Evolutionary conservation across 2,888 invertebrate species (phyloP).

Genomic region (Torymus tubicola): DNA sequence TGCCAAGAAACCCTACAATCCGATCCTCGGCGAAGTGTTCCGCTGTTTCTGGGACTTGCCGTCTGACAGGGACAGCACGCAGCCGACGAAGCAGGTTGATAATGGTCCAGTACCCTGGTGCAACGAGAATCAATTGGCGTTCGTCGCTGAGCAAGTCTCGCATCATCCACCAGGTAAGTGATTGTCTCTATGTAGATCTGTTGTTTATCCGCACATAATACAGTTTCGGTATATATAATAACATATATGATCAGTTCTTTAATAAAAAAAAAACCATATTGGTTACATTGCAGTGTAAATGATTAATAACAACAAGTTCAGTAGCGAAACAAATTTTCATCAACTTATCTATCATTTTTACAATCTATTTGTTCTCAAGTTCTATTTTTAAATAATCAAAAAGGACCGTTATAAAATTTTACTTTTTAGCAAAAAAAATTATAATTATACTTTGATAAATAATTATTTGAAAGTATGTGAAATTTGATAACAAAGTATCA

Average conservation of each 20-base stretch:
- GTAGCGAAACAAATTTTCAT: too few relatives aligned
- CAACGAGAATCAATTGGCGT: constrained; percentile 89
- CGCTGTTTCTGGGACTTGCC: constrained; percentile 90
- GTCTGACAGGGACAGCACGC: constrained; percentile 4
- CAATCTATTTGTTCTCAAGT: too few relatives aligned
- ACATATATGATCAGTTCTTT: neutral
- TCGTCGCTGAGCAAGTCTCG: constrained; percentile 98
- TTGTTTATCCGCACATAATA: neutral
- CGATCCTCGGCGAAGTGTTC: constrained; percentile 97
- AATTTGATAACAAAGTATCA: too few relatives aligned
- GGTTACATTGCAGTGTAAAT: too few relatives aligned
- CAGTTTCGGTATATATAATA: neutral
- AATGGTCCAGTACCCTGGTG: constrained; percentile 97
- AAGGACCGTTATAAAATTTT: too few relatives aligned
- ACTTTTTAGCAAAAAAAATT: too few relatives aligned
- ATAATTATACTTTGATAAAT: too few relatives aligned
- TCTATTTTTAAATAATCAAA: too few relatives aligned
- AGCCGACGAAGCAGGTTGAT: constrained; percentile 73
- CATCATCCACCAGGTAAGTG: constrained; percentile 96
- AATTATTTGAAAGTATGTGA: too few relatives aligned
- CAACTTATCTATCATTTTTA: too few relatives aligned
- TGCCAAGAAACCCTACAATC: constrained; percentile 99
- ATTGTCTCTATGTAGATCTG: neutral
- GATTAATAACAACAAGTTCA: too few relatives aligned
- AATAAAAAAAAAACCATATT: too few relatives aligned